Percentiles rank a stretch among this genome's conserved stretches.
phyloP scores from a whole-genome alignment of 30 jellyfish, hydroid and myxozoan genomes.

The Turritopsis dohrnii region DNA sequence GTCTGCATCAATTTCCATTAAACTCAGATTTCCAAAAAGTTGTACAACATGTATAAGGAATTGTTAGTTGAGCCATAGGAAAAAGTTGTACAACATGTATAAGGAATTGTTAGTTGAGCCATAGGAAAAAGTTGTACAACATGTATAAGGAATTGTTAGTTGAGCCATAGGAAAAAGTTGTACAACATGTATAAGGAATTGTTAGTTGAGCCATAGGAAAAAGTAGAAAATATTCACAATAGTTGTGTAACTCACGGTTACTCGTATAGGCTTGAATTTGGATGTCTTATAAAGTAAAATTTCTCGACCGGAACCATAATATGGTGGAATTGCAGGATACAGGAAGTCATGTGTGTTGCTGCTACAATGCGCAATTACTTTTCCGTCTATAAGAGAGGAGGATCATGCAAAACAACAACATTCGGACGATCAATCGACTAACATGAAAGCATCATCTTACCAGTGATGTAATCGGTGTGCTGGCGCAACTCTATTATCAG shows the following conservation, averaged over 20 bases:
- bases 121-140: too few species aligned
- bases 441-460: constrained; percentile 26
- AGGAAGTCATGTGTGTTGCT: constrained; percentile 93
- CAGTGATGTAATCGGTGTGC: constrained; percentile 95
- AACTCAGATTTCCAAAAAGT: too few species aligned
- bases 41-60: too few species aligned
- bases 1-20: too few species aligned
- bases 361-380: constrained; percentile 92
- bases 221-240: too few species aligned
- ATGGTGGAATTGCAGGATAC: constrained; percentile 97
- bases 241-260: constrained; percentile 54
- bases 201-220: too few species aligned
- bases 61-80: too few species aligned
- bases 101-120: background rate
- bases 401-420: background rate
- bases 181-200: too few species aligned
- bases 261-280: constrained; percentile 87
- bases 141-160: too few species aligned
- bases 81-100: background rate
- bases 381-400: constrained; percentile 69
- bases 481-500: constrained; percentile 81
- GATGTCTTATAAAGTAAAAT: constrained; percentile 90
- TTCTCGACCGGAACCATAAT: constrained; percentile 96
- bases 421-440: too few species aligned
- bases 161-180: too few species aligned